phyloP scores from a whole-genome alignment of 1,140 invertebrate species.

The Ctenoplectra terminalis region DNA sequence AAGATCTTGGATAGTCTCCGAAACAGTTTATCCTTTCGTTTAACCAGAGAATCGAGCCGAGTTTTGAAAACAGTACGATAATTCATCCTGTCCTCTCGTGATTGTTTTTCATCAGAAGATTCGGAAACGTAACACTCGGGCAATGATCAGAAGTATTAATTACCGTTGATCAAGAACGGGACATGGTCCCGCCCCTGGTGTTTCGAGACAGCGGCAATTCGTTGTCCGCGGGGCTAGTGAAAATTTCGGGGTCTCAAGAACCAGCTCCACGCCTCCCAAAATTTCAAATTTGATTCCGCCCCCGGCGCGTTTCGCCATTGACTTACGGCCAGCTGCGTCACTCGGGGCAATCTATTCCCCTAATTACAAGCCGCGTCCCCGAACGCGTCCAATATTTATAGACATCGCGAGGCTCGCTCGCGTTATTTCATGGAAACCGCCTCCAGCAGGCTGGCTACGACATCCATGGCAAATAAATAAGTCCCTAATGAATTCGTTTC shows the following conservation, averaged over 20 bases:
- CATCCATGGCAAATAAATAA: conserved; percentile 16
- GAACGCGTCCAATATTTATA: conserved; percentile 32
- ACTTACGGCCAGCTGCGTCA: conserved; percentile 50
- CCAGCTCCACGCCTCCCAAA: conserved; percentile 42
- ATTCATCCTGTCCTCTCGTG: neutral
- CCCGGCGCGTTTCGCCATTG: conserved; percentile 9
- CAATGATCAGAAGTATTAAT: conserved; percentile 19
- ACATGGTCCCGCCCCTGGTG: neutral
- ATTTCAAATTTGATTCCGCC: conserved; percentile 53
- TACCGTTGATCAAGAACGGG: neutral
- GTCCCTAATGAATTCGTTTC: neutral
- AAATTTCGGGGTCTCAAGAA: conserved; percentile 28
- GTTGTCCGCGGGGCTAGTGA: conserved; percentile 5
- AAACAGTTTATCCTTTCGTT: too few species aligned
- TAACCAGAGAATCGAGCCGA: too few species aligned
- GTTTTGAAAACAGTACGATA: neutral
- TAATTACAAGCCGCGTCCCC: conserved; percentile 52
- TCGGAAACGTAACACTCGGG: neutral
- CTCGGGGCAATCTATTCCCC: conserved; percentile 48
- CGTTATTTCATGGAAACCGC: conserved; percentile 31
- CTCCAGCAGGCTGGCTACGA: neutral
- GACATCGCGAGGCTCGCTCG: conserved; percentile 11
- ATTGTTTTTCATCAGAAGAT: neutral
- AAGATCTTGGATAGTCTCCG: too few species aligned
- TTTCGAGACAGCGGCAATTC: neutral